Base-by-base conservation (phyloP, 2,113 vertebrate species). In the Proteles cristata region DNA sequence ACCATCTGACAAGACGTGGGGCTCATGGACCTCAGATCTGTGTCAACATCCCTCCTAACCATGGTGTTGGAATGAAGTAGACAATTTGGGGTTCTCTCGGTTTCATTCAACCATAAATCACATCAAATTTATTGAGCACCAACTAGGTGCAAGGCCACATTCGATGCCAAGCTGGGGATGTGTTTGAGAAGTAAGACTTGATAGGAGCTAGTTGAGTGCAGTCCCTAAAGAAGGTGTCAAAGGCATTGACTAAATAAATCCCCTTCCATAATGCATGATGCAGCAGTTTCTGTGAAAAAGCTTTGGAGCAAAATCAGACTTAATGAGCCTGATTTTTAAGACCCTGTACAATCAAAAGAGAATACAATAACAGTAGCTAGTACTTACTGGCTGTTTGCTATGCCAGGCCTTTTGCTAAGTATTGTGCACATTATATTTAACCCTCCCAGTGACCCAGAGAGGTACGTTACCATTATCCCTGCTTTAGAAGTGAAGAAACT, bases 311-410 rank as follows among this genome's bases (percentile, higher is more conserved):
- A 82, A 93, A n/a, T 88, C 76, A 85, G 25, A 69, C 15, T 53
- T 61, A 48, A 31, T 45, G 61, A 76, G 48, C 43, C 89, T 93
- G 53, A 76, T 33, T 79, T 90, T 50, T 39, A 90, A 93, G 84
- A 58, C 25, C 71, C 43, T 48, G 11, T 81, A 50, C 26, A 63
- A 55, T 65, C 25, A 50, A 88, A 88, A 82, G 11, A 71, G 21
- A 91, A 66, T 50, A 88, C 87, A 84, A 9, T 53, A n/a, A 53
- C 48, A 50, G 31, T 8, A n/a, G 33, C 28, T 35, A 25, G 35
- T 28, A 58, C 45, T 81, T 76, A 23, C 17, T 43, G 61, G 80
- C 39, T 89, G 50, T 58, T 71, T 45, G 8, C 39, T 66, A 12
- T 61, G 33, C 45, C 26, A 31, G 45, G 39, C 19, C 16, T 77